Percentiles rank a stretch among this genome's conserved stretches.
Evolutionary conservation across 2,797 vertebrate genomes (phyloP).

Genomic region (Lagocephalus sceleratus): DNA sequence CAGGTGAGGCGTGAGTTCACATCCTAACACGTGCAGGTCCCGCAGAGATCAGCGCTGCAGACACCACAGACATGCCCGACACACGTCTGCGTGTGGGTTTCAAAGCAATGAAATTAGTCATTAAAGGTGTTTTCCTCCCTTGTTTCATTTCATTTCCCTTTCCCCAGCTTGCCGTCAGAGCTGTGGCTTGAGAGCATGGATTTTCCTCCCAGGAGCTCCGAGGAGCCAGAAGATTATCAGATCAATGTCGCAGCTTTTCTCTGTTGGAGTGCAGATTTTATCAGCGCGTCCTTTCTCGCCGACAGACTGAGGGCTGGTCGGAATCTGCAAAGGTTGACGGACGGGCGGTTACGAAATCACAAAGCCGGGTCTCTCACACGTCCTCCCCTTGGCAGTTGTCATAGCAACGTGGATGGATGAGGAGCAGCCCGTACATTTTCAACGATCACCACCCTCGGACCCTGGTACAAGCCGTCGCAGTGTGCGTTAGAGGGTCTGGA

Average conservation of each 20-base stretch:
- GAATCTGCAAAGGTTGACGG: conserved; percentile 19
- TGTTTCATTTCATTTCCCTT: not conserved
- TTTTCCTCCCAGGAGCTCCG: conserved; percentile 17
- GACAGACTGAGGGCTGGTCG: conserved; percentile 31
- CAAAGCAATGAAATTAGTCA: not conserved
- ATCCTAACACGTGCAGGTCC: conserved; percentile 9
- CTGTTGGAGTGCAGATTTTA: conserved; percentile 15
- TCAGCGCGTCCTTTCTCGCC: conserved; percentile 32
- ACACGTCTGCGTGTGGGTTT: not conserved
- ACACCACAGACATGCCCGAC: not conserved
- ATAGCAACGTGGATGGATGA: conserved; percentile 54
- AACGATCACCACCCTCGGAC: conserved; percentile 45
- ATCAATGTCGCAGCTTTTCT: conserved; percentile 33
- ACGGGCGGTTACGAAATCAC: conserved; percentile 41
- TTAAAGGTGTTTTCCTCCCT: not conserved
- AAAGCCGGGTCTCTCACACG: conserved; percentile 38
- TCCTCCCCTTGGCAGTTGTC: conserved; percentile 48
- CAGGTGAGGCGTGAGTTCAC: conserved; percentile 38
- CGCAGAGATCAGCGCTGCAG: not conserved
- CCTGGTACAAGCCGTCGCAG: not conserved
- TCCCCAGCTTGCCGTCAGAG: not conserved
- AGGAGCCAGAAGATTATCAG: conserved; percentile 30
- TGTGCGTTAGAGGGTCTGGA: conserved; percentile 41
- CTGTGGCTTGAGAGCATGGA: conserved; percentile 5
- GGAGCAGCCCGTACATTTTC: conserved; percentile 34